phyloP scores from a whole-genome alignment of 2,888 invertebrate species.

The Nyleta sp. region DNA sequence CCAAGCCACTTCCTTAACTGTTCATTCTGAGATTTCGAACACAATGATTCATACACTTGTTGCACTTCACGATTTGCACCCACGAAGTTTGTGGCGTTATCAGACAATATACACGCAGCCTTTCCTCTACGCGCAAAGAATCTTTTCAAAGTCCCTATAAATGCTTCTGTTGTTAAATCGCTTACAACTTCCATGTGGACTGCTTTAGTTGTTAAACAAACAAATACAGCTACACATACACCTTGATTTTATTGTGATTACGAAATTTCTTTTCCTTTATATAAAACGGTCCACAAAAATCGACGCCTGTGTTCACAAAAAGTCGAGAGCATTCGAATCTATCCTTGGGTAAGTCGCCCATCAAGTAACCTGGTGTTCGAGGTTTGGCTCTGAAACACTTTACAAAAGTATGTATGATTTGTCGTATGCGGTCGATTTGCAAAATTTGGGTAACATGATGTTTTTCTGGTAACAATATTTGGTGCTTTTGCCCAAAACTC shows the following conservation, averaged over 20 bases:
- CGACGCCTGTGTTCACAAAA: constrained; percentile 67
- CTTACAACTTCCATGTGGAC: constrained; percentile 63
- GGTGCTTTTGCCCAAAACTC: constrained; percentile 7
- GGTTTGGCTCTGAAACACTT: constrained; percentile 4
- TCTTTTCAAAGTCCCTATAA: not conserved
- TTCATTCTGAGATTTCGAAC: not conserved
- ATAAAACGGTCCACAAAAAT: constrained; percentile 51
- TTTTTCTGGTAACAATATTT: constrained; percentile 4
- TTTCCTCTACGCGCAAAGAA: not conserved
- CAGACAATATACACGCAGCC: not conserved
- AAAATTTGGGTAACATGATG: constrained; percentile 19
- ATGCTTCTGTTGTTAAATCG: constrained; percentile 55
- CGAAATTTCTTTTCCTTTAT: constrained; percentile 64
- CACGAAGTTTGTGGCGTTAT: not conserved
- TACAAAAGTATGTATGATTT: not conserved
- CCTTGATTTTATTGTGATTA: constrained; percentile 44
- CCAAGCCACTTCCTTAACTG: not conserved
- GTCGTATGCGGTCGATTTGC: not conserved
- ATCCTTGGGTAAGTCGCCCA: constrained; percentile 6
- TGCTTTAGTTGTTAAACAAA: constrained; percentile 48
- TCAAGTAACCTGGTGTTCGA: not conserved
- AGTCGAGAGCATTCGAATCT: constrained; percentile 50
- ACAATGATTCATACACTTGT: not conserved
- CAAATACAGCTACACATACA: constrained; percentile 65
- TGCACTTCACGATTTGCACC: not conserved